Evolutionary conservation across 2,113 vertebrate genomes (phyloP).

Genomic region (Cheirogaleus medius): DNA sequence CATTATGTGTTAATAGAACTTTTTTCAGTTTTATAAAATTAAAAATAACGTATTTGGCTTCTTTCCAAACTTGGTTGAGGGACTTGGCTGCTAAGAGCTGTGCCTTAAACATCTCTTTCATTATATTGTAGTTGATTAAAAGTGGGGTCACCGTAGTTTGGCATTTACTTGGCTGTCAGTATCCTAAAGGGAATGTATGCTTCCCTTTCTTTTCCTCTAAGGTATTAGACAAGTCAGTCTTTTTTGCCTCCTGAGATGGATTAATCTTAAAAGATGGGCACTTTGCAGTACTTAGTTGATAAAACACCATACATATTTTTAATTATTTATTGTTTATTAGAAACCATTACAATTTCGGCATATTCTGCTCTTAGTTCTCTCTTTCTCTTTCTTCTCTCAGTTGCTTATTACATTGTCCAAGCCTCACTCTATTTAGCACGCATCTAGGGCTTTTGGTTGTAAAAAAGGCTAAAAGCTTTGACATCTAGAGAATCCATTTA

Average conservation of each 20-base stretch:
- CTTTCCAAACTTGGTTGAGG: constrained; percentile 43
- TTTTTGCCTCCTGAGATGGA: background rate
- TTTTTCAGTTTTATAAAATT: constrained; percentile 62
- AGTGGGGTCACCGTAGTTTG: constrained; percentile 25
- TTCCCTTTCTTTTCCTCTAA: background rate
- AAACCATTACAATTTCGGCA: background rate
- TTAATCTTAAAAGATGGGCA: background rate
- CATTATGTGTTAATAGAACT: constrained; percentile 56
- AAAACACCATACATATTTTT: background rate
- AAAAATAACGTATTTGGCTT: constrained; percentile 60
- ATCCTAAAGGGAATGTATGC: background rate
- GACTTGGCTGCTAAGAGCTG: constrained; percentile 55
- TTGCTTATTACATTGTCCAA: background rate
- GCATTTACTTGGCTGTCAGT: background rate
- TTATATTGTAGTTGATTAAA: background rate
- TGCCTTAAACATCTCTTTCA: constrained; percentile 53
- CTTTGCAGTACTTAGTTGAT: background rate
- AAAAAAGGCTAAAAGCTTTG: background rate
- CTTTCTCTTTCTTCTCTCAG: background rate
- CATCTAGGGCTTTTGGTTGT: background rate
- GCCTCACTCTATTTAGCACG: background rate
- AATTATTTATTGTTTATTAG: background rate
- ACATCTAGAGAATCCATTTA: constrained; percentile 19
- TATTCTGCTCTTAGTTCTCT: background rate
- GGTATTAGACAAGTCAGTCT: background rate